phyloP scores from a whole-genome alignment of 2,113 vertebrate genomes.

The Clupea harengus region DNA sequence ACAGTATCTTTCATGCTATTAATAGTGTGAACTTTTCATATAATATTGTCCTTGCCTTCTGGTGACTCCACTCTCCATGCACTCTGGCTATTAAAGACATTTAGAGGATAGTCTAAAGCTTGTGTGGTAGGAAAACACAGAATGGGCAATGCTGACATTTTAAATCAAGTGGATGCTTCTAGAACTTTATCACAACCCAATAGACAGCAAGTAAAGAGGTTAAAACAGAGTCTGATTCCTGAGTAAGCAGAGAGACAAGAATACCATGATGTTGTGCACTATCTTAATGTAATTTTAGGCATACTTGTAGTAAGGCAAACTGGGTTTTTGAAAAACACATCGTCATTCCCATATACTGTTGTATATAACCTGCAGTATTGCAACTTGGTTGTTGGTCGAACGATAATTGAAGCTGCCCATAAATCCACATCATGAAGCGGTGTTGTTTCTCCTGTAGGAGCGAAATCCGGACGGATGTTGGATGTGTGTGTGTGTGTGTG shows the following conservation, averaged over 20 bases:
- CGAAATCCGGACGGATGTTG: neutral
- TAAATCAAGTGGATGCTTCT: constrained; percentile 11
- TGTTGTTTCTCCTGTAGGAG: neutral
- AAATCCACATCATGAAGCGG: neutral
- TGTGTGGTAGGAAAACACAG: constrained; percentile 8
- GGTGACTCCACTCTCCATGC: neutral
- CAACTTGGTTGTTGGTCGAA: neutral
- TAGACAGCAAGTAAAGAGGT: neutral
- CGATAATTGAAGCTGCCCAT: neutral
- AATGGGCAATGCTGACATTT: constrained; percentile 48
- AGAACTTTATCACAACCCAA: neutral
- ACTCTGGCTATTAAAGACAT: constrained; percentile 28
- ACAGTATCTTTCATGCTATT: neutral
- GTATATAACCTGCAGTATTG: neutral
- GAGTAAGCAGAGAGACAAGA: neutral
- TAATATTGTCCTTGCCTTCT: constrained; percentile 18
- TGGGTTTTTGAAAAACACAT: neutral
- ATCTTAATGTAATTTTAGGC: neutral
- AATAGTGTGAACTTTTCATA: neutral
- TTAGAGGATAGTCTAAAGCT: constrained; percentile 28
- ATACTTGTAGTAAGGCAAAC: neutral
- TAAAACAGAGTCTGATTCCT: neutral
- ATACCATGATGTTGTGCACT: neutral
- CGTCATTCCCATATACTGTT: neutral
- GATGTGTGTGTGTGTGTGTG: too few species aligned